These are phyloP conservation scores for Agrochola litura DNA, from an alignment of 2,888 invertebrate genomes.

Conservation along the genomic window DNA sequence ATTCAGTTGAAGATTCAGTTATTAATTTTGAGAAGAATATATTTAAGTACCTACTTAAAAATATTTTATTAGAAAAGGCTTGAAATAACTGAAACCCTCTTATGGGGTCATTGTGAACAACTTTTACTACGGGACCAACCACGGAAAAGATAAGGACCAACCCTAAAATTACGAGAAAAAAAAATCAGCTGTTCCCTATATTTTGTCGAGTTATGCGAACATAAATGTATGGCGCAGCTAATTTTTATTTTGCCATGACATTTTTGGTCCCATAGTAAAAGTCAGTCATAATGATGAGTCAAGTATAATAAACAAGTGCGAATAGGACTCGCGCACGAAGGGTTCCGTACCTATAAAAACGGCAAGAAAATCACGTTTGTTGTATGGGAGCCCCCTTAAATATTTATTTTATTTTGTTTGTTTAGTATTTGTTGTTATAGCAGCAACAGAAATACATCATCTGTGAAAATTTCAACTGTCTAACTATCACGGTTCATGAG, in stretches of 20 bases:
- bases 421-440: too few relatives aligned
- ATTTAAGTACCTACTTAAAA: background rate
- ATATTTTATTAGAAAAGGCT: background rate
- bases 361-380: too few relatives aligned
- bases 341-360: too few relatives aligned
- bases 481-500: too few relatives aligned
- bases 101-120: background rate
- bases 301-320: too few relatives aligned
- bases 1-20: constrained; percentile 1
- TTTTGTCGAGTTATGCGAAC: background rate
- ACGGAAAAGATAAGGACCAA: background rate
- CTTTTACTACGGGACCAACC: background rate
- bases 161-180: background rate
- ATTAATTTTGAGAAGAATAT: constrained; percentile 6
- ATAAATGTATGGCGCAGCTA: background rate
- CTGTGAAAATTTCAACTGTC: too few relatives aligned
- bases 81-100: background rate
- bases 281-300: too few relatives aligned
- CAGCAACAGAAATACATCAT: too few relatives aligned
- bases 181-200: background rate
- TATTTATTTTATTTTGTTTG: too few relatives aligned
- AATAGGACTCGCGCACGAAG: too few relatives aligned
- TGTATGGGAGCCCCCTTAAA: too few relatives aligned
- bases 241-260: background rate
- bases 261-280: too few relatives aligned